phyloP scores from a whole-genome alignment of 1,140 invertebrate genomes.

The Brachystomella parvula region DNA sequence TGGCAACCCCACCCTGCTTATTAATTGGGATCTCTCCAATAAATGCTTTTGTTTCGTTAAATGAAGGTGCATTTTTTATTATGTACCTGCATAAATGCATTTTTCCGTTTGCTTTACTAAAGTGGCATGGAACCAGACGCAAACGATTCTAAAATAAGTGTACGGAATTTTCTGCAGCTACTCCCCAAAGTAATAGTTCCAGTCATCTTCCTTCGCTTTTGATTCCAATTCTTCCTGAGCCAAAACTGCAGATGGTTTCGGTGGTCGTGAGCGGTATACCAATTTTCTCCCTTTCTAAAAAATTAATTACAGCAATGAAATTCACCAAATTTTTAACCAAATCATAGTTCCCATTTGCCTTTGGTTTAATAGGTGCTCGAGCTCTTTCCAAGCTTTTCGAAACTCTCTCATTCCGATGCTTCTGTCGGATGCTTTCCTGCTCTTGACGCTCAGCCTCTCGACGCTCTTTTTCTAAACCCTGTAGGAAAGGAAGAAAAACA shows the following conservation, averaged over 20 bases:
- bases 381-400: constrained; percentile 21
- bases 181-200: constrained; percentile 34
- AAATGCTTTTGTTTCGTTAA: too few relatives aligned
- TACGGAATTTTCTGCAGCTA: not conserved
- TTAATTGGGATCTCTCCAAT: too few relatives aligned
- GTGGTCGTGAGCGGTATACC: constrained; percentile 25
- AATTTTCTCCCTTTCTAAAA: constrained; percentile 33
- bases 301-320: not conserved
- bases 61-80: not conserved
- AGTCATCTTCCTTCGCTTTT: constrained; percentile 36
- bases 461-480: constrained; percentile 36
- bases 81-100: too few relatives aligned
- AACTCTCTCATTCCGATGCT: constrained; percentile 17
- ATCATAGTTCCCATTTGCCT: constrained; percentile 14
- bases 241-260: constrained; percentile 20
- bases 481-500: not conserved
- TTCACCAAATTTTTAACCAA: not conserved
- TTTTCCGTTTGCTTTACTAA: not conserved
- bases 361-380: constrained; percentile 24
- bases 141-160: not conserved
- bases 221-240: constrained; percentile 33
- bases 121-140: too few relatives aligned
- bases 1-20: too few relatives aligned
- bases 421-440: constrained; percentile 16
- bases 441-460: constrained; percentile 30